phyloP scores from a whole-genome alignment of 2,888 invertebrate species.

The Tortricodes alternella region DNA sequence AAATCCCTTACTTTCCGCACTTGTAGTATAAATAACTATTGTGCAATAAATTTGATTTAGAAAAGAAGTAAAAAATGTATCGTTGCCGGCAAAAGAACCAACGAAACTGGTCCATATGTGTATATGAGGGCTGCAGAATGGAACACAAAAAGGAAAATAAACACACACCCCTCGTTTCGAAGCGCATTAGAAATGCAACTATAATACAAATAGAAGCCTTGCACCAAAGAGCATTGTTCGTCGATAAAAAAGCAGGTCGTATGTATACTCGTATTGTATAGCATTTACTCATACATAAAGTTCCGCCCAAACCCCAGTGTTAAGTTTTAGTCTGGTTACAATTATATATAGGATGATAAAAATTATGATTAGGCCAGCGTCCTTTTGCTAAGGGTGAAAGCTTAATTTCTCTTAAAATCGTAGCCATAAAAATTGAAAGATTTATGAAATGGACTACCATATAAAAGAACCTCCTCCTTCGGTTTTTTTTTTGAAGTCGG shows the following conservation, averaged over 20 bases:
- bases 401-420: too few species aligned
- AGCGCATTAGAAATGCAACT: conserved; percentile 44
- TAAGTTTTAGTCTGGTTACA: too few species aligned
- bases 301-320: background rate
- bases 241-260: conserved; percentile 16
- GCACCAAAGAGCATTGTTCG: conserved; percentile 23
- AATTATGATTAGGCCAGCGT: too few species aligned
- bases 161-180: conserved; percentile 46
- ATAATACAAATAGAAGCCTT: conserved; percentile 28
- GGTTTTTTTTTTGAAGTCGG: too few species aligned
- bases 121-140: conserved; percentile 52
- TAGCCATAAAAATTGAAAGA: too few species aligned
- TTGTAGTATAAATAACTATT: too few species aligned
- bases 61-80: conserved; percentile 42
- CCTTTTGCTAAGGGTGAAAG: too few species aligned
- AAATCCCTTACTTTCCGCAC: too few species aligned
- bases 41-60: conserved; percentile 26
- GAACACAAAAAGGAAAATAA: conserved; percentile 61
- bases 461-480: too few species aligned
- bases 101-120: conserved; percentile 67
- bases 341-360: background rate
- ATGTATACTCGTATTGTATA: conserved; percentile 10
- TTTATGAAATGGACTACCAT: too few species aligned
- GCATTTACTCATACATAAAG: conserved; percentile 1
- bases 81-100: conserved; percentile 40